A percentile compares a stretch with the other conserved stretches of the same genome.
These are phyloP conservation scores for Nibea coibor DNA, from an alignment of 2,113 vertebrate genomes.

Conservation along the genomic window DNA sequence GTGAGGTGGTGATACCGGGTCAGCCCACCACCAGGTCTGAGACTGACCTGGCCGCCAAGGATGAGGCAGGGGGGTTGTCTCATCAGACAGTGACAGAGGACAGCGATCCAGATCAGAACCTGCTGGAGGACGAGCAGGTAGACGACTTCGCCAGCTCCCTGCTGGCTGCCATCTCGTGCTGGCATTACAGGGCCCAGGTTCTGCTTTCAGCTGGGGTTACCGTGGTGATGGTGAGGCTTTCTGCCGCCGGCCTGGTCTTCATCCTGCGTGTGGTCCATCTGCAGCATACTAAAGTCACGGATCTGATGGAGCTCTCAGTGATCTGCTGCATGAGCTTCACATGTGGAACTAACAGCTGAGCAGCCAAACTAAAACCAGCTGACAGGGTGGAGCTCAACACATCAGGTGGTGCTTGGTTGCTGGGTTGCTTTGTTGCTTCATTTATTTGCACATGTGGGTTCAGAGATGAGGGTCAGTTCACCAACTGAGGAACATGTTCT, in stretches of 20 bases:
- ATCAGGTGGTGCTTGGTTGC: background rate
- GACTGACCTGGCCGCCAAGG: constrained; percentile 26
- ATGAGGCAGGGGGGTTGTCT: constrained; percentile 29
- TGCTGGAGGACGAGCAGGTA: constrained; percentile 89
- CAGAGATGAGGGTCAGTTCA: background rate
- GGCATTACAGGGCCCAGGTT: constrained; percentile 87
- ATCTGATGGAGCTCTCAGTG: background rate
- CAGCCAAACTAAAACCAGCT: background rate
- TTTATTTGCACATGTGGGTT: background rate
- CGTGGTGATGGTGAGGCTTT: constrained; percentile 85
- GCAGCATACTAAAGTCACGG: constrained; percentile 30
- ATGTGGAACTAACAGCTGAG: constrained; percentile 37
- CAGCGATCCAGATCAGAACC: constrained; percentile 82
- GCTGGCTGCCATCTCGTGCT: constrained; percentile 89
- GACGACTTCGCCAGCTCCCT: constrained; percentile 89
- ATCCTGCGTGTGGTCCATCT: background rate
- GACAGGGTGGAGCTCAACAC: background rate
- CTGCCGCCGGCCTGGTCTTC: constrained; percentile 7
- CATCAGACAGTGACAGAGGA: constrained; percentile 48
- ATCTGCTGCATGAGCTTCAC: constrained; percentile 30
- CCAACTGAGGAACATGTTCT: background rate
- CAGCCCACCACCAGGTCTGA: background rate
- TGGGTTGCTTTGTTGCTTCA: background rate
- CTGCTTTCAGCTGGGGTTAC: constrained; percentile 82
- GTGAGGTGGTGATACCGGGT: background rate